Evolutionary conservation across 2,113 vertebrate species (phyloP).

Genomic region (Megaleporinus macrocephalus): DNA sequence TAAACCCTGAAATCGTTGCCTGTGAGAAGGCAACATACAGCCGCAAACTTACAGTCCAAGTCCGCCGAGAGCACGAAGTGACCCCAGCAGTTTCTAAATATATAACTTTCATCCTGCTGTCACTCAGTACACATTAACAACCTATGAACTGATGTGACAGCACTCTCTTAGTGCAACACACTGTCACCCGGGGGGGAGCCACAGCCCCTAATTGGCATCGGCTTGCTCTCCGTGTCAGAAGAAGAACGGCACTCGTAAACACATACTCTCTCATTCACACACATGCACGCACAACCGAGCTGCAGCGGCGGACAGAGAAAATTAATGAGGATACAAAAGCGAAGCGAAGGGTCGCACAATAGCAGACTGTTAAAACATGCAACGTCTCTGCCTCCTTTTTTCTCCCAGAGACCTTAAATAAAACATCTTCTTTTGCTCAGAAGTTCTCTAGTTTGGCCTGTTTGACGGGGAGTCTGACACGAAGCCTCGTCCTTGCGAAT

Average conservation of each 20-base stretch:
- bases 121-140: slow-evolving; percentile 54
- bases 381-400: slow-evolving; percentile 36
- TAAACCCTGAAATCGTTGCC: slow-evolving; percentile 32
- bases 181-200: slow-evolving; percentile 35
- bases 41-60: slow-evolving; percentile 22
- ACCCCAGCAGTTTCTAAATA: slow-evolving; percentile 51
- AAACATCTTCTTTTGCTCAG: slow-evolving; percentile 34
- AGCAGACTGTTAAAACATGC: slow-evolving; percentile 40
- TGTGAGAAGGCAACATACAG: slow-evolving; percentile 34
- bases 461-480: slow-evolving; percentile 11
- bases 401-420: slow-evolving; percentile 36
- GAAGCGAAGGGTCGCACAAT: slow-evolving; percentile 29
- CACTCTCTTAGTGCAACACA: slow-evolving; percentile 42
- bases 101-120: slow-evolving; percentile 50
- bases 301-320: slow-evolving; percentile 42
- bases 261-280: slow-evolving; percentile 55
- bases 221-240: slow-evolving; percentile 42
- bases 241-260: slow-evolving; percentile 51
- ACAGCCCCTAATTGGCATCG: slow-evolving; percentile 51
- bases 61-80: slow-evolving; percentile 33
- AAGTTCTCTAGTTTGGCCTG: slow-evolving; percentile 11
- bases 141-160: slow-evolving; percentile 55
- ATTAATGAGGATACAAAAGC: slow-evolving; percentile 44
- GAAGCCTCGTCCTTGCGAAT: not conserved
- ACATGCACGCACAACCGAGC: slow-evolving; percentile 42